These are phyloP conservation scores for Sylvilagus bachmani DNA, from an alignment of 2,113 vertebrate species.

Conservation along the genomic window DNA sequence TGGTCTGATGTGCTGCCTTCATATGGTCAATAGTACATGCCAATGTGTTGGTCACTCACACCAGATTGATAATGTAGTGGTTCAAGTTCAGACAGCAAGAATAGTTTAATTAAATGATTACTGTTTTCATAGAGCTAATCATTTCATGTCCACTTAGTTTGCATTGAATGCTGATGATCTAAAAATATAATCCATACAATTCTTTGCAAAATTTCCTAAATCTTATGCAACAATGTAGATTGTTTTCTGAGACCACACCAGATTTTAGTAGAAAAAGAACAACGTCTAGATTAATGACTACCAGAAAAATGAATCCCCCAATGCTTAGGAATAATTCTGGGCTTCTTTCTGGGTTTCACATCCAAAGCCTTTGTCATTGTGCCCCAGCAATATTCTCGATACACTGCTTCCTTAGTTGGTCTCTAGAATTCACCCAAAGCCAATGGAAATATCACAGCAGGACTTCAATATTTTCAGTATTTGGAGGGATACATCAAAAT, in stretches of 20 bases:
- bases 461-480: neutral
- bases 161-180: neutral
- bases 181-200: neutral
- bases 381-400: neutral
- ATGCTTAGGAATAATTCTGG: neutral
- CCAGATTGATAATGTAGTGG: neutral
- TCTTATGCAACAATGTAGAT: neutral
- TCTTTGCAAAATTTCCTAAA: neutral
- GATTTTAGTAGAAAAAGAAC: constrained; percentile 35
- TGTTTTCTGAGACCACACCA: neutral
- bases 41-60: neutral
- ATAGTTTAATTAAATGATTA: neutral
- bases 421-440: neutral
- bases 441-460: neutral
- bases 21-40: neutral
- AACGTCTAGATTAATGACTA: neutral
- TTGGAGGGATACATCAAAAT: neutral
- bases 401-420: fast-evolving
- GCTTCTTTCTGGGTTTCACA: neutral
- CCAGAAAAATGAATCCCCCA: neutral
- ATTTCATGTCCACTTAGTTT: neutral
- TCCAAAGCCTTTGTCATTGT: neutral
- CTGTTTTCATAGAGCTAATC: neutral
- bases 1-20: neutral
- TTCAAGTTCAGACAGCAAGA: constrained; percentile 31